A percentile compares a stretch with the other conserved stretches of the same genome.
Conservation (phyloP, 2,797 vertebrate genomes). For the Novumbra hubbsi region DNA sequence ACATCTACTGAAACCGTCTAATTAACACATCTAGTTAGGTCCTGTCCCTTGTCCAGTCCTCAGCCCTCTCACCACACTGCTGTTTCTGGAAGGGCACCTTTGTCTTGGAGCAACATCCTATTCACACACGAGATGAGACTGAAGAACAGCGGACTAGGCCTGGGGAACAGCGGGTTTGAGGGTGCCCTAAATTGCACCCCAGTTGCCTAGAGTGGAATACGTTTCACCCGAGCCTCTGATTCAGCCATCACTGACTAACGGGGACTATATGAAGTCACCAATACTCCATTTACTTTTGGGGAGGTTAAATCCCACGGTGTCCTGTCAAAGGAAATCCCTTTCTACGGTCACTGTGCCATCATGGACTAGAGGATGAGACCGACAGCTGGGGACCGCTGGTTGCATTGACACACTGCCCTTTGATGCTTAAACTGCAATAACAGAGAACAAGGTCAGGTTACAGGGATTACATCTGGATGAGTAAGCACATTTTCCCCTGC, state of each 20-base stretch:
- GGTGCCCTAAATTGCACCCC: neutral
- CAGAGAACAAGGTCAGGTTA: neutral
- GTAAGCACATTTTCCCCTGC: neutral
- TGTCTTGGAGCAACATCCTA: neutral
- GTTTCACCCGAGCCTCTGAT: neutral
- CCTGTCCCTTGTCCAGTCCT: neutral
- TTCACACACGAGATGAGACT: neutral
- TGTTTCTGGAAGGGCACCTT: too few relatives aligned
- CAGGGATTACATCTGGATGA: neutral
- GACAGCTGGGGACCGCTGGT: neutral
- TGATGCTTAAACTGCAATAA: neutral
- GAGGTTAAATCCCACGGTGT: neutral
- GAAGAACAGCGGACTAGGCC: neutral
- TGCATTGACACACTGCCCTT: neutral
- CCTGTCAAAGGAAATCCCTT: neutral
- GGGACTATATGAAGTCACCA: neutral
- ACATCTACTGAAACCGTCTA: conserved; percentile 4
- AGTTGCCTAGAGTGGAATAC: neutral
- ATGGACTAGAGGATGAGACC: neutral
- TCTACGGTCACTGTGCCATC: neutral
- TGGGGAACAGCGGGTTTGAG: too few relatives aligned
- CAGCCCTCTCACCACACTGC: neutral
- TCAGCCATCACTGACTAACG: neutral
- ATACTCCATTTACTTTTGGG: neutral
- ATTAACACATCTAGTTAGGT: neutral